Evolutionary conservation across 2,113 vertebrate species (phyloP), one percentile per base, ranked within the genome.

Genomic region (Pandion haliaetus): DNA sequence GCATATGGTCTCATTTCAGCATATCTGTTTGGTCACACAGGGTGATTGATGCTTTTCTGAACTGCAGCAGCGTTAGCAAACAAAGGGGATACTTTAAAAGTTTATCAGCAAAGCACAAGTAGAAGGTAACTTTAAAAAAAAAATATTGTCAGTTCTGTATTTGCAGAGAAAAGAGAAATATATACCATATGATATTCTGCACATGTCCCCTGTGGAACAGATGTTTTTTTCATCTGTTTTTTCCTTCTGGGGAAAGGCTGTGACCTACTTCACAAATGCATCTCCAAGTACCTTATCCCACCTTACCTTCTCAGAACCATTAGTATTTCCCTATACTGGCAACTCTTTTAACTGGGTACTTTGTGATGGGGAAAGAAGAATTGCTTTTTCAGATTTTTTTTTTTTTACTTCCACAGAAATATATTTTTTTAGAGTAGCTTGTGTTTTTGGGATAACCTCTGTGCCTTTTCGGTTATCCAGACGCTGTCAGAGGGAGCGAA

Each of bases 1-100:
- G 96, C 12, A 0, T 89, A 55, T 93, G 92, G 78, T 93, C 91
- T 97, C 91, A 96, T 96, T 95, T 91, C 85, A 91, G 57, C 66
- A 29, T 94, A 89, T 94, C 87, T 94, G 25, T 92, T 86, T 94
- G 78, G 91, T 95, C 81, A 87, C 83, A 83, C 2, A 63, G 77
- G 40, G 36, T 82, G 78, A 84, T 47, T 66, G 90, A 91, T 94
- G 82, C 67, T 70, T 84, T 91, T 86, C 84, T 86, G 77, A 95
- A 59, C 87, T 83, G 61, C 77, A 84, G 61, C 47, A 84, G 83
- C 21, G 0, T 78, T 91, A 79, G 52, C 50, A 94, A 96, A 96
- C 87, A 93, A 91, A 93, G 66, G 9, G 44, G 63, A 55, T 82
- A 20, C 88, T 94, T 95, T 17, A 55, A 58, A 93, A 91, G 59